Evolutionary conservation across 2,797 vertebrate genomes (phyloP).

Genomic region (Chiroxiphia lanceolata): DNA sequence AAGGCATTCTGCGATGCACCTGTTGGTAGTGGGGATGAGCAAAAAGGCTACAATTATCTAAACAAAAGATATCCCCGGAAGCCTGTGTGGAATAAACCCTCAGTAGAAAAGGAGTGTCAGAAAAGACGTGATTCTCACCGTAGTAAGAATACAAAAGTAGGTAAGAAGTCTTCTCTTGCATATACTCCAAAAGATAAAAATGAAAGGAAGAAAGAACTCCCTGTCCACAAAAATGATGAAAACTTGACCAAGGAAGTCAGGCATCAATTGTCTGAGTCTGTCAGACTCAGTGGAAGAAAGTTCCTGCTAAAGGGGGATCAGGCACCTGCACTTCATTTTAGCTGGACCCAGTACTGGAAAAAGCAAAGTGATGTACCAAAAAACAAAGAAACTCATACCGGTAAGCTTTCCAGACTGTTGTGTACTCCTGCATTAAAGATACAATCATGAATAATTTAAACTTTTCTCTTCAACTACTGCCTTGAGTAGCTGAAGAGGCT

Average conservation of each 20-base stretch:
- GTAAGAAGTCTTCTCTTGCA: constrained; percentile 59
- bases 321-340: constrained; percentile 75
- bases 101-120: constrained; percentile 60
- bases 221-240: constrained; percentile 55
- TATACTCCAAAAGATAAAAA: constrained; percentile 72
- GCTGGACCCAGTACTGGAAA: constrained; percentile 76
- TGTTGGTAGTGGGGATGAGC: constrained; percentile 67
- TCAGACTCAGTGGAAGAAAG: constrained; percentile 74
- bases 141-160: constrained; percentile 58
- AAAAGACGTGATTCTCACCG: constrained; percentile 69
- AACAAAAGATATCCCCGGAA: constrained; percentile 79
- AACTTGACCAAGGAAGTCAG: constrained; percentile 53
- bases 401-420: constrained; percentile 68
- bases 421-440: background rate
- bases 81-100: constrained; percentile 73
- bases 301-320: constrained; percentile 75
- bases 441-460: background rate
- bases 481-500: background rate
- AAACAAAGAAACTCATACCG: constrained; percentile 96
- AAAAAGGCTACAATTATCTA: constrained; percentile 64
- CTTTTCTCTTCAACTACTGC: background rate
- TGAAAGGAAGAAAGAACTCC: constrained; percentile 69
- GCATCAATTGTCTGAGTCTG: constrained; percentile 60
- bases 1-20: constrained; percentile 67
- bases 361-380: constrained; percentile 85